These are phyloP conservation scores for Rhincodon typus DNA, from an alignment of 2,797 vertebrate species.

Conservation along the genomic window DNA sequence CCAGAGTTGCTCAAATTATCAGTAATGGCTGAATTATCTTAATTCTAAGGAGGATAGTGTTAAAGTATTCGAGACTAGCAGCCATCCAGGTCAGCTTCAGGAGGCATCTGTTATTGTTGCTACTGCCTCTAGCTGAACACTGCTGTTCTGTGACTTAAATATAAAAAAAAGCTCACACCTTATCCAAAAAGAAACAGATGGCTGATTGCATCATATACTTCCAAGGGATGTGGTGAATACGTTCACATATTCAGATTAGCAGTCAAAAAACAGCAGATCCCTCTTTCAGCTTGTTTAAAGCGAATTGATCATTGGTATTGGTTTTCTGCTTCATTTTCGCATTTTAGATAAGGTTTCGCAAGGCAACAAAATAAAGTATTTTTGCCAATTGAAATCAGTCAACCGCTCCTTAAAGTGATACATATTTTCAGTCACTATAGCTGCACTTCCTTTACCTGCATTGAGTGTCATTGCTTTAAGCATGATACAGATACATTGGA, in stretches of 20 bases:
- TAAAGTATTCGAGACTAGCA: neutral
- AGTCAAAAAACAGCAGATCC: neutral
- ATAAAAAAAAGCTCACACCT: neutral
- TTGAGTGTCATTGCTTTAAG: neutral
- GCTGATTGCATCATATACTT: constrained; percentile 21
- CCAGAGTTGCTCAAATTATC: neutral
- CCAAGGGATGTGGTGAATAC: neutral
- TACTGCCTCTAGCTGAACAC: constrained; percentile 8
- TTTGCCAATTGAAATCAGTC: neutral
- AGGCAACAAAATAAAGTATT: neutral
- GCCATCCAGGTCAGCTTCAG: constrained; percentile 8
- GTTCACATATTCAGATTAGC: neutral
- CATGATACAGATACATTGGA: neutral
- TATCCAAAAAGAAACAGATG: constrained; percentile 23
- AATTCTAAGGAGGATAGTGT: neutral
- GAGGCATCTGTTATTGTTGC: constrained; percentile 28
- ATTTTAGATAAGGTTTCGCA: neutral
- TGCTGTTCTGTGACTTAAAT: neutral
- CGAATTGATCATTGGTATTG: neutral
- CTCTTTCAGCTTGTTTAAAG: neutral
- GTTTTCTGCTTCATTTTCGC: neutral
- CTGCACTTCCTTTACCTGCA: neutral
- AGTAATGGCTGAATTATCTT: neutral
- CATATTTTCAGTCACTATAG: neutral
- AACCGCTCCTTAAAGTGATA: neutral